Conservation (phyloP, 2,888 invertebrate species). For the Lamellibrachia columna region DNA sequence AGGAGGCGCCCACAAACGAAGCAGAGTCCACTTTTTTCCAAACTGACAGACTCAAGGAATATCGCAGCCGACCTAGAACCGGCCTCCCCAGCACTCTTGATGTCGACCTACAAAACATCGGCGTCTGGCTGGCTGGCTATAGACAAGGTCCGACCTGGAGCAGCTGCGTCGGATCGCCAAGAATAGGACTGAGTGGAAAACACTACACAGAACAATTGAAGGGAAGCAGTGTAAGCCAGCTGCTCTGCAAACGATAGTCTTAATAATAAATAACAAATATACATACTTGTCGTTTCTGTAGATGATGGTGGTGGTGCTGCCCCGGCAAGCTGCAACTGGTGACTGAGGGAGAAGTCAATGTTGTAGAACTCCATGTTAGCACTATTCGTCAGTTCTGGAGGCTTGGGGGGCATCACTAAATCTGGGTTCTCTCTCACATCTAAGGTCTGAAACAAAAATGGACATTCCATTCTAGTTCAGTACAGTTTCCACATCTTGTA, state of each 20-base stretch:
- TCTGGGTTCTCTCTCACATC: conserved; percentile 93
- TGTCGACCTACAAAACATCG: too few species aligned
- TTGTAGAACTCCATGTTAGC: conserved; percentile 86
- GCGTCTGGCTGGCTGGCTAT: too few species aligned
- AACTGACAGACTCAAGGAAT: too few species aligned
- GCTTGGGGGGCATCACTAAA: conserved; percentile 96
- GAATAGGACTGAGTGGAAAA: too few species aligned
- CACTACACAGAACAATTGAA: not conserved
- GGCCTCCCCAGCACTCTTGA: too few species aligned
- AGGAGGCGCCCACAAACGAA: too few species aligned
- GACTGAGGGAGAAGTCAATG: conserved; percentile 97
- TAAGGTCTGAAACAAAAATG: conserved; percentile 70
- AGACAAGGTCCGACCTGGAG: too few species aligned
- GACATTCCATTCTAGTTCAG: not conserved
- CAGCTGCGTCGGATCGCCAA: too few species aligned
- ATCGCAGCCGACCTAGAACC: too few species aligned
- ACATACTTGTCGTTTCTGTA: not conserved
- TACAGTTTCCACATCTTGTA: not conserved
- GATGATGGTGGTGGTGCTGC: conserved; percentile 67
- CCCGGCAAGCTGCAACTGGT: conserved; percentile 90
- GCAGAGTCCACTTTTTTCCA: too few species aligned
- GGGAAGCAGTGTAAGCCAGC: not conserved
- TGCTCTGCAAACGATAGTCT: not conserved
- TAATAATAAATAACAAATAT: not conserved
- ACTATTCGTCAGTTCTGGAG: conserved; percentile 78